Conservation (phyloP, 2,888 invertebrate genomes). For the Amiota communis region DNA sequence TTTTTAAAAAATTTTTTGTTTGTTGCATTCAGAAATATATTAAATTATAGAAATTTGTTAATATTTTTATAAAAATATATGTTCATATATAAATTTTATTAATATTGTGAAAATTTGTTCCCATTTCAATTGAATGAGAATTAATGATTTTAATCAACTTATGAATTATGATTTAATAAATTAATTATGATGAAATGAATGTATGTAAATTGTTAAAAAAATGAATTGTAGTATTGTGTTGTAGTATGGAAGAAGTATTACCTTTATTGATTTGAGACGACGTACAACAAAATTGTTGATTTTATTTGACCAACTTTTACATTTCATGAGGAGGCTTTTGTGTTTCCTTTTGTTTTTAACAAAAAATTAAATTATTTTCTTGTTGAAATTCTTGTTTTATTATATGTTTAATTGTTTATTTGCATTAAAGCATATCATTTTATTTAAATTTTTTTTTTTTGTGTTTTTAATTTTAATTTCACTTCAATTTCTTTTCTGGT, state of each 20-base stretch:
- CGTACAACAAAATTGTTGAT: slow-evolving; percentile 73
- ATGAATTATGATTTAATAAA: too few species aligned
- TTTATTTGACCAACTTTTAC: slow-evolving; percentile 73
- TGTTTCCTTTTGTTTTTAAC: slow-evolving; percentile 11
- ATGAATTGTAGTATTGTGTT: slow-evolving; percentile 22
- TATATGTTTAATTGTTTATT: neutral
- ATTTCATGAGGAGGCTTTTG: slow-evolving; percentile 72
- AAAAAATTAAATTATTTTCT: too few species aligned
- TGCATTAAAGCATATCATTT: neutral
- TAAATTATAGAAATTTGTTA: too few species aligned
- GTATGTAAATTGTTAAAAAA: neutral
- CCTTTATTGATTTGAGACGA: slow-evolving; percentile 72
- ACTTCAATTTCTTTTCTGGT: neutral
- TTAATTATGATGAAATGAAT: too few species aligned
- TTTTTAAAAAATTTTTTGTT: too few species aligned
- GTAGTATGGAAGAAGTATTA: too few species aligned
- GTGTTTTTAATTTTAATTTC: slow-evolving; percentile 26
- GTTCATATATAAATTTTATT: too few species aligned
- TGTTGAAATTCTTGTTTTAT: neutral
- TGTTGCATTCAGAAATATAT: too few species aligned
- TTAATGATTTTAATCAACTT: too few species aligned
- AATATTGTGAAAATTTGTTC: too few species aligned
- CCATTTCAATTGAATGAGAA: too few species aligned
- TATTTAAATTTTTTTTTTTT: slow-evolving; percentile 2
- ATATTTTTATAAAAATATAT: too few species aligned